These are phyloP conservation scores for Dendrocincla fuliginosa DNA, from an alignment of 2,797 vertebrate genomes.

Conservation along the genomic window DNA sequence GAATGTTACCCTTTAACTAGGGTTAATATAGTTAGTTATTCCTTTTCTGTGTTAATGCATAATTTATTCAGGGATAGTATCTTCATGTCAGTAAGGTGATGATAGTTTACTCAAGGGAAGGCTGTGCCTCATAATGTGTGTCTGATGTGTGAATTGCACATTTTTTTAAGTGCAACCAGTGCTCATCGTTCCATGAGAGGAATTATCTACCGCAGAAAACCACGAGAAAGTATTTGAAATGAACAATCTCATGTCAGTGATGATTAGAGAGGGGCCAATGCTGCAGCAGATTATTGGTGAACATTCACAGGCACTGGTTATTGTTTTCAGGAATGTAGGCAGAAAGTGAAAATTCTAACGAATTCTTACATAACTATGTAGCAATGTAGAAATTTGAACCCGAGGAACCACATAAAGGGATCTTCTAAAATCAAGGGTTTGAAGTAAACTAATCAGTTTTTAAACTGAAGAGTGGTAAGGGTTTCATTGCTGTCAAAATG, in stretches of 20 bases:
- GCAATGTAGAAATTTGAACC: background rate
- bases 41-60: slow-evolving; percentile 3
- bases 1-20: slow-evolving; percentile 37
- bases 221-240: background rate
- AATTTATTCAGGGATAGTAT: background rate
- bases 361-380: background rate
- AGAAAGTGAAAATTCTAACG: background rate
- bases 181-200: background rate
- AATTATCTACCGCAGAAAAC: background rate
- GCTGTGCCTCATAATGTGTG: background rate
- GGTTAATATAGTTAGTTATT: background rate
- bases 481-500: background rate
- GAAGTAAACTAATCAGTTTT: background rate
- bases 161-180: background rate
- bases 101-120: background rate
- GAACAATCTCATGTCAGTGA: fast-evolving
- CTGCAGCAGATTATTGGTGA: background rate
- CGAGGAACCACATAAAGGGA: background rate
- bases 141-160: background rate
- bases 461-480: background rate
- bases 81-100: background rate
- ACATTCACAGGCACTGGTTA: slow-evolving; percentile 18
- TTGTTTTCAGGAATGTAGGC: slow-evolving; percentile 14
- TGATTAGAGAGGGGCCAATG: background rate
- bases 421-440: background rate